Evolutionary conservation across 2,797 vertebrate genomes (phyloP).

Genomic region (Synaphobranchus kaupii): DNA sequence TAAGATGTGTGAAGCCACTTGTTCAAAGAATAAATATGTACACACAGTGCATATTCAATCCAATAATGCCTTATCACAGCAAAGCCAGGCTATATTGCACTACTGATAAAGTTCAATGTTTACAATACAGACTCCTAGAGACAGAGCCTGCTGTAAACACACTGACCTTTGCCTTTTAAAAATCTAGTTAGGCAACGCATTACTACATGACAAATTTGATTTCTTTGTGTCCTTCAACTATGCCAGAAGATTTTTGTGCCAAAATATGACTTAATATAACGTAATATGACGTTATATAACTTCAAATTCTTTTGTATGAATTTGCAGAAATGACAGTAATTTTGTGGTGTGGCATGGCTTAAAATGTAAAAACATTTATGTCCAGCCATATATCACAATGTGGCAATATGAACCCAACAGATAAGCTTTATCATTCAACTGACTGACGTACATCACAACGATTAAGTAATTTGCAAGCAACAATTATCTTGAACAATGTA

Average conservation of each 20-base stretch:
- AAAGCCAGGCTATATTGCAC: background rate
- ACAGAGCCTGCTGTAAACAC: background rate
- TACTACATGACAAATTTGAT: background rate
- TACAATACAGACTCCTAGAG: background rate
- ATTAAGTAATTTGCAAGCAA: background rate
- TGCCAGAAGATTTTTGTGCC: background rate
- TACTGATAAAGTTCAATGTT: background rate
- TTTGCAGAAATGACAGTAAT: background rate
- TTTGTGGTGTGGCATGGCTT: background rate
- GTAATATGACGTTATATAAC: too few species aligned
- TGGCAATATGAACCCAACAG: background rate
- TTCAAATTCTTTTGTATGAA: background rate
- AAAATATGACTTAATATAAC: too few species aligned
- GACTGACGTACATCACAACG: background rate
- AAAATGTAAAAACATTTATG: background rate
- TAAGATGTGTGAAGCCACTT: background rate
- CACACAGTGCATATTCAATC: background rate
- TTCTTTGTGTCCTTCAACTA: background rate
- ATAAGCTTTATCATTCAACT: background rate
- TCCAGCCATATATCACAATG: background rate
- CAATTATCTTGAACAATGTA: background rate
- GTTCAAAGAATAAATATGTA: background rate
- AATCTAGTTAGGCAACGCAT: background rate
- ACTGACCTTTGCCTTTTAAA: background rate
- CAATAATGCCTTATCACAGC: background rate